Base-by-base conservation (phyloP, 1,140 invertebrate genomes). In the Cotesia chilonis region DNA sequence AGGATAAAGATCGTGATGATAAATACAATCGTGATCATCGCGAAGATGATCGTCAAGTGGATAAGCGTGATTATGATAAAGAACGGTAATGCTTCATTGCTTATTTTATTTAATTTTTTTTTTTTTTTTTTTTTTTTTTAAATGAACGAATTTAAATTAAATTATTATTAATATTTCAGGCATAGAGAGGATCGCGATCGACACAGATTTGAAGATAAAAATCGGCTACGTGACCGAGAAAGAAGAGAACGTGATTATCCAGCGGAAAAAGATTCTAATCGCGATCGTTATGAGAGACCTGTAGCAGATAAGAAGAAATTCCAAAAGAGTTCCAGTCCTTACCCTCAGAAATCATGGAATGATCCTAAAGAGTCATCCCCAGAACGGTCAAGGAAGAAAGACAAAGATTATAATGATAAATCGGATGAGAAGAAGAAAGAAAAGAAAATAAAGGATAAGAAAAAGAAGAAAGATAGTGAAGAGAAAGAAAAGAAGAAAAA, bases 401-500 rank as follows among this genome's bases (percentile, higher is more conserved):
- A 89, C 1, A 87, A 85, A 55, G 85, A 87, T 59, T 82, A 84
- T 28, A 84, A 86, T 4, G 81, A 84, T 10, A 84, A 86, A 20
- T 52, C 78, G 0, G 85, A 86, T 2, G 83, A 88, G 28, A 85
- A 84, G 68, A 88, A 87, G 70, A 89, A 88, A 63, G 87, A 86
- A 47, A 88, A 87, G 77, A 88, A 84, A 70, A 89, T 88, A 52
- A 90, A 88, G 74, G 88, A 88, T 74, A 87, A 89, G 75, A 88
- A 88, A 68, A 85, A 85, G 75, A 88, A 89, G 51, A 88, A 87
- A 55, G 84, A 88, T 41, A 80, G 79, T 10, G 80, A 80, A 55
- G 87, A 89, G n/a, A 85, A 87, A 55, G 84, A 89, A 76, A 88
- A 86, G 79, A 87, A 87, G 80, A 88, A 87, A 77, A 87, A 89